Evolutionary conservation across 1,140 invertebrate genomes (phyloP), one percentile per base, ranked within the genome.

Genomic region (Mycetomoellerius zeteki): DNA sequence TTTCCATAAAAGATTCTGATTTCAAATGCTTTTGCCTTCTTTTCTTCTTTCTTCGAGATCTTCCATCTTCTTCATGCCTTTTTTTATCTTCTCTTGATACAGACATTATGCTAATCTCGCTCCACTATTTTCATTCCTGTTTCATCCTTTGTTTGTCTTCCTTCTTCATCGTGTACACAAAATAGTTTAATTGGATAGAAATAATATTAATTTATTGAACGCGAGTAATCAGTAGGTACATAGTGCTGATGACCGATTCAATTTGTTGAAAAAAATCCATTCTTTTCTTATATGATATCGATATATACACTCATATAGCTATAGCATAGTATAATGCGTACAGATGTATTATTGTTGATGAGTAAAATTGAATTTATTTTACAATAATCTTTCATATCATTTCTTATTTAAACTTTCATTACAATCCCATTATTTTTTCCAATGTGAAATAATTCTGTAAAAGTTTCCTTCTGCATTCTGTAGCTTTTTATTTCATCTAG

Each of bases 111-210:
- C 82, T 76, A 27, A 43, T 5, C n/a, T 24, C 6, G 47, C 54
- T 71, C 19, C 27, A n/a, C 43, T 82, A 54, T 19, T 69, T 30
- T 8, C 24, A 14, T 50, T 37, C 52, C 30, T 30, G 21, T 64
- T 58, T 52, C 7, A 30, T 43, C n/a, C n/a, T 43, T 47, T 21
- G 24, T 30, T 19, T 47, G 14, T 64, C 58, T 67, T 78, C 14
- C 56, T 65, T 24, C 30, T 27, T 27, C 43, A 62, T 43, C 19
- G 30, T 56, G 7, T 30, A 14, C 16, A 33, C 6, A 43, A 64
- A 52, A 58, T 50, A 27, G 60, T 91, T 91, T 86, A 86, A 89
- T 91, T 91, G 86, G 67, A 91, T 81, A 86, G 50, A 84, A 60
- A 88, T 67, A 87, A 71, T 85, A 89, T 88, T 82, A 81, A 85